Evolutionary conservation across 1,140 invertebrate genomes (phyloP).

Genomic region (Aphelenchoides besseyi): DNA sequence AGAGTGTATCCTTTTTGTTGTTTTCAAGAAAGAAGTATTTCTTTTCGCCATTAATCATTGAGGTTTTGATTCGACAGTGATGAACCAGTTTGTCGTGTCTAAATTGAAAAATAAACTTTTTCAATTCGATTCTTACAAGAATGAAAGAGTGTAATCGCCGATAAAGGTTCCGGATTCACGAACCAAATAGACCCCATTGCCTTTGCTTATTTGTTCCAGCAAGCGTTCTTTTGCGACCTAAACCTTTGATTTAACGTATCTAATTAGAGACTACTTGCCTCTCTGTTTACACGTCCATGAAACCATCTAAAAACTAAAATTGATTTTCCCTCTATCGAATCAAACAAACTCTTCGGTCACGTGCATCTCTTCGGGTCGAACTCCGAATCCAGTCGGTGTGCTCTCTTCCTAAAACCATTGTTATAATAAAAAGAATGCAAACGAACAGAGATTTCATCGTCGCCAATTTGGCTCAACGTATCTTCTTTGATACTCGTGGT

Average conservation of each 20-base stretch:
- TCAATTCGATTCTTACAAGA: slow-evolving; percentile 42
- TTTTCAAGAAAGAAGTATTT: slow-evolving; percentile 59
- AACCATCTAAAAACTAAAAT: slow-evolving; percentile 49
- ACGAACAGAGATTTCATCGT: slow-evolving; percentile 42
- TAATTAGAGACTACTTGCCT: slow-evolving; percentile 28
- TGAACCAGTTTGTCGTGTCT: slow-evolving; percentile 43
- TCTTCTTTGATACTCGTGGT: slow-evolving; percentile 32
- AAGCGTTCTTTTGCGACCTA: slow-evolving; percentile 53
- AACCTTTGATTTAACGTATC: slow-evolving; percentile 6
- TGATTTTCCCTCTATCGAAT: no score
- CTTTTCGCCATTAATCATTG: slow-evolving; percentile 51
- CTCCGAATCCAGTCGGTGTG: slow-evolving; percentile 43
- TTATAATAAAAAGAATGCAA: not conserved
- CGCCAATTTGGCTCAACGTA: slow-evolving; percentile 42
- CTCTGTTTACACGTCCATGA: slow-evolving; percentile 56
- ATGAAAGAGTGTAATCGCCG: slow-evolving; percentile 61
- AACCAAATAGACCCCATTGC: slow-evolving; percentile 58
- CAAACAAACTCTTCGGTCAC: slow-evolving; percentile 54
- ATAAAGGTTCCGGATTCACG: slow-evolving; percentile 60
- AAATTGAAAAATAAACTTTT: slow-evolving; percentile 1
- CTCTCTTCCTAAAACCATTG: slow-evolving; percentile 39
- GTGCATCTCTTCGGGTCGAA: slow-evolving; percentile 59
- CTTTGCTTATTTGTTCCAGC: slow-evolving; percentile 46
- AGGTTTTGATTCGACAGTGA: slow-evolving; percentile 54
- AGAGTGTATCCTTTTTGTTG: slow-evolving; percentile 56